Conservation (phyloP, 2,797 vertebrate genomes). For the Avahi laniger region DNA sequence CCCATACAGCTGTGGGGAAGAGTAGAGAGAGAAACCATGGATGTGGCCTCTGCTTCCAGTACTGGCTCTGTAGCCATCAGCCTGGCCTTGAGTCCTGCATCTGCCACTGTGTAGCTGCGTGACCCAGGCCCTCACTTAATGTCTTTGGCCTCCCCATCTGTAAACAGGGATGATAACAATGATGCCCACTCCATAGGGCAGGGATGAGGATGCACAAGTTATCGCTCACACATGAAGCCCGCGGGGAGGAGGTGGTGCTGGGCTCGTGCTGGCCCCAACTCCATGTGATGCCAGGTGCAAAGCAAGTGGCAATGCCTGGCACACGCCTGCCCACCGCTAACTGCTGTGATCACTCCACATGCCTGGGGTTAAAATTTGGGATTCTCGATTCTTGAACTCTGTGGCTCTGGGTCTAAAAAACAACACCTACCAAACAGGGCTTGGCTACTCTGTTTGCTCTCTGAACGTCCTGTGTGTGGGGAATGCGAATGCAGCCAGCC, state of each 20-base stretch:
- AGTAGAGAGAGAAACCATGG: fast-evolving
- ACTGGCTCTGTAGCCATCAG: background rate
- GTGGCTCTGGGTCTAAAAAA: background rate
- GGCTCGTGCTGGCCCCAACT: fast-evolving
- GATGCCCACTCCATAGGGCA: fast-evolving
- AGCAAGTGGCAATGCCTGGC: fast-evolving
- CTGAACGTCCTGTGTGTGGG: fast-evolving
- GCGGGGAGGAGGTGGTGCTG: fast-evolving
- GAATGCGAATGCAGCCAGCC: fast-evolving
- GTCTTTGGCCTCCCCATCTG: background rate
- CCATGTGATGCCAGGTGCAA: fast-evolving
- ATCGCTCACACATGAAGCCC: fast-evolving
- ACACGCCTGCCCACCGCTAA: fast-evolving
- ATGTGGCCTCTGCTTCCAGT: fast-evolving
- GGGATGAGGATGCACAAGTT: fast-evolving
- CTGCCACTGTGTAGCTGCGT: background rate
- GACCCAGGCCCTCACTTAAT: fast-evolving
- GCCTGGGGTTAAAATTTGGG: background rate
- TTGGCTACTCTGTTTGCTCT: background rate
- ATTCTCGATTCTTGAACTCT: background rate
- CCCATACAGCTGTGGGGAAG: too few relatives aligned
- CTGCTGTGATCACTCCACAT: fast-evolving
- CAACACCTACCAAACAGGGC: fast-evolving
- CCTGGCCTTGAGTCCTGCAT: background rate
- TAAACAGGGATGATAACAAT: too few relatives aligned